A percentile compares a stretch with the other conserved stretches of the same genome.
phyloP scores from a whole-genome alignment of 2,888 invertebrate genomes.

The Antitype chi region DNA sequence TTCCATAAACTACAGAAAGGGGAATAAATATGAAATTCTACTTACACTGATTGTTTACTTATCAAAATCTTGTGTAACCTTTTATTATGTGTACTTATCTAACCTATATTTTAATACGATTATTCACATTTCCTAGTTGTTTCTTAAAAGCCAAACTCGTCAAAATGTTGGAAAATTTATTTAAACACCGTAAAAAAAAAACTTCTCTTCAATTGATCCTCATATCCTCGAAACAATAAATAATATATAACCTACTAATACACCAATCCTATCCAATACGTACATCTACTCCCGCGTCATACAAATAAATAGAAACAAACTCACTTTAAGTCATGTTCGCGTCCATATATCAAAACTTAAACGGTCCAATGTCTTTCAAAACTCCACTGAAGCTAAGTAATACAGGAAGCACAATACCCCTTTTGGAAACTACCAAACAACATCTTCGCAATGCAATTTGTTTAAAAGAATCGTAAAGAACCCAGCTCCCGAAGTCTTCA shows the following conservation, averaged over 20 bases:
- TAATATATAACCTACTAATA: background rate
- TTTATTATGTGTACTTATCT: background rate
- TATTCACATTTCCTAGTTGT: background rate
- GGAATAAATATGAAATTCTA: background rate
- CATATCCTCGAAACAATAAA: no score
- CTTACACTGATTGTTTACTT: background rate
- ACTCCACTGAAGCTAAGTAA: conserved; percentile 65
- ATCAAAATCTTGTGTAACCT: background rate
- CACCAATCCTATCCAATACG: background rate
- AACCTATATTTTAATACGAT: no score
- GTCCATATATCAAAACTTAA: conserved; percentile 66
- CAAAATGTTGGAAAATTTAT: background rate
- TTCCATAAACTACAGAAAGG: background rate
- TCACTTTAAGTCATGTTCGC: conserved; percentile 53
- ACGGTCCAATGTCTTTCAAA: conserved; percentile 66
- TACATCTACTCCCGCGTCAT: background rate
- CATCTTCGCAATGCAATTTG: conserved; percentile 78
- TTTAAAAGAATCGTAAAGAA: conserved; percentile 77
- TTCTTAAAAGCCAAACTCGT: background rate
- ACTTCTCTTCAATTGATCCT: background rate
- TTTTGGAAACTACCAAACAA: conserved; percentile 74
- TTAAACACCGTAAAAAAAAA: background rate
- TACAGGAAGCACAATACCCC: conserved; percentile 67
- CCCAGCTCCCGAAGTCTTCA: conserved; percentile 52
- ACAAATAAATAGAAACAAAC: conserved; percentile 40